Evolutionary conservation across 2,113 vertebrate species (phyloP).

Genomic region (Nymphicus hollandicus): DNA sequence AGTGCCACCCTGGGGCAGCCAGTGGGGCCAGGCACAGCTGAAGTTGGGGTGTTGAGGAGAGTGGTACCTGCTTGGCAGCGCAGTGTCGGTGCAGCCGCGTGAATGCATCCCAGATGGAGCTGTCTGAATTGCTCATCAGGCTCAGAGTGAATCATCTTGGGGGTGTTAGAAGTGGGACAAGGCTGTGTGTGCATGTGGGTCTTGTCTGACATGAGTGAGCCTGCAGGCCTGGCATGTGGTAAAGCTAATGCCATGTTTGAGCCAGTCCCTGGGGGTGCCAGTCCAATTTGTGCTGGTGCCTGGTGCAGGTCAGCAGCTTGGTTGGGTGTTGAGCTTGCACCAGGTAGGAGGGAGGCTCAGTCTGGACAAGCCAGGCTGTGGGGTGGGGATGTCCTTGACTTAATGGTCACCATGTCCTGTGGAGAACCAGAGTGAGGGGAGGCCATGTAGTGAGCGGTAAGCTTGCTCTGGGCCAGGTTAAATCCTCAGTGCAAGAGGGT

Average conservation of each 20-base stretch:
- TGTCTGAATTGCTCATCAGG: background rate
- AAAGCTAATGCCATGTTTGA: accelerated
- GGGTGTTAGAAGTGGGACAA: background rate
- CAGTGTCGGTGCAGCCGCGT: background rate
- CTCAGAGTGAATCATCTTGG: background rate
- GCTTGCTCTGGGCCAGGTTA: background rate
- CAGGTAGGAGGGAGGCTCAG: background rate
- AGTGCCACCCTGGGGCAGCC: background rate
- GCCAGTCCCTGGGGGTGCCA: background rate
- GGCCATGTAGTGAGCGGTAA: background rate
- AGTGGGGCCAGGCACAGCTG: accelerated
- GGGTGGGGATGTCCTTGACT: background rate
- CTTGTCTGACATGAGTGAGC: background rate
- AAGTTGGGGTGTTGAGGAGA: background rate
- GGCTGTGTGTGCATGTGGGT: background rate
- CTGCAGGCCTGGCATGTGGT: background rate
- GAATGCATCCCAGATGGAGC: background rate
- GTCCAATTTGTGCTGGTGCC: background rate
- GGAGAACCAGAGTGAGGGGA: background rate
- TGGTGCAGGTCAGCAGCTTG: background rate
- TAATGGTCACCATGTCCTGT: accelerated
- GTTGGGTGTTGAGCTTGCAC: background rate
- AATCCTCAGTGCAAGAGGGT: background rate
- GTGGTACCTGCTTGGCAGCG: background rate
- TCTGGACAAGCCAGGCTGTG: background rate